Conservation (phyloP, 2,113 vertebrate species). For the Lepus timidus region DNA sequence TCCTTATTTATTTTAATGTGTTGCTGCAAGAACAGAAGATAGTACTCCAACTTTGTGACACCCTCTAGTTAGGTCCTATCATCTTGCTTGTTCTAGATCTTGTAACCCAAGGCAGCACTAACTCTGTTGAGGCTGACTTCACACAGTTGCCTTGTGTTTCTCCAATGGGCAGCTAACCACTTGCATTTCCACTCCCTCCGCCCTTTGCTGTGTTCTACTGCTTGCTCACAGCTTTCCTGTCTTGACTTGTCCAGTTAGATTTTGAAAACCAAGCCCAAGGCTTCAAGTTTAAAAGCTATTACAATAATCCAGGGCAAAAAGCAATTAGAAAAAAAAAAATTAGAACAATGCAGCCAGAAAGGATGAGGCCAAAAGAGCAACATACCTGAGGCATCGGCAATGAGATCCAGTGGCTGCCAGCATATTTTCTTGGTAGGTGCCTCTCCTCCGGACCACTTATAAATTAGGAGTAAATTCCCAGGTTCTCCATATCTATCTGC, state of each 20-base stretch:
- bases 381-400: not conserved
- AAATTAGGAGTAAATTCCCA: not conserved
- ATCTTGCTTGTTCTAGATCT: not conserved
- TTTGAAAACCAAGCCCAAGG: slow-evolving; percentile 53
- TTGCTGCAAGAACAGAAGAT: not conserved
- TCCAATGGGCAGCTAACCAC: slow-evolving; percentile 2
- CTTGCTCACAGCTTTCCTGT: slow-evolving; percentile 46
- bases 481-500: not conserved
- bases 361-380: slow-evolving; percentile 17
- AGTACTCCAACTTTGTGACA: not conserved
- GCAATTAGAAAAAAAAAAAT: too few species aligned
- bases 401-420: not conserved
- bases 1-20: slow-evolving; percentile 10
- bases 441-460: not conserved
- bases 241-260: slow-evolving; percentile 44
- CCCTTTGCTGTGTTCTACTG: not conserved
- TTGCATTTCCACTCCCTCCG: not conserved
- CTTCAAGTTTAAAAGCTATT: slow-evolving; percentile 26
- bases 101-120: not conserved
- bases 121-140: not conserved
- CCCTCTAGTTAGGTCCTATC: not conserved
- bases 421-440: not conserved
- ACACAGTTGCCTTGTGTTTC: not conserved
- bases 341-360: slow-evolving; percentile 9
- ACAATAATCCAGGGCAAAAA: slow-evolving; percentile 46